A percentile compares a stretch with the other conserved stretches of the same genome.
These are phyloP conservation scores for Beroe forskalii DNA, from an alignment of 37 sponge, comb jelly and placozoan genomes.

Conservation along the genomic window DNA sequence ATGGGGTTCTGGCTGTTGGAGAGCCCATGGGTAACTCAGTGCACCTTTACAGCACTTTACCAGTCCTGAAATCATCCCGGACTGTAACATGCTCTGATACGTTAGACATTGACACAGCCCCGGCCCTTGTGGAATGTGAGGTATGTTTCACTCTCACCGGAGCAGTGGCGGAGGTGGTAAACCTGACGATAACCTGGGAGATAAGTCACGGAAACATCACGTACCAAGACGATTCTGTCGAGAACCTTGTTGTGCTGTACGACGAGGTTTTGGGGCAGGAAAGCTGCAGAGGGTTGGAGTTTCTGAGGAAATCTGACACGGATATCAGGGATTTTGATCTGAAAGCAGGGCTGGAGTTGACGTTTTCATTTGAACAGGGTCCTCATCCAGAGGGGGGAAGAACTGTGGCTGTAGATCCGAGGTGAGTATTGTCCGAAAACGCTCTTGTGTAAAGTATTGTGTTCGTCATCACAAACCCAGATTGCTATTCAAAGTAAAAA, in stretches of 20 bases:
- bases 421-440: no score
- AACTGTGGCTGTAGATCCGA: neutral
- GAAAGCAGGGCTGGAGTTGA: neutral
- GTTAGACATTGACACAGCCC: neutral
- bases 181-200: neutral
- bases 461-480: no score
- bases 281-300: neutral
- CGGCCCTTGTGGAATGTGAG: neutral
- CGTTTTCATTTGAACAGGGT: neutral
- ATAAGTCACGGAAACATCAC: conserved; percentile 1
- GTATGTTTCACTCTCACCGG: neutral
- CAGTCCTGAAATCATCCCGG: neutral
- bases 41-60: neutral
- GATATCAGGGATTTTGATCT: conserved; percentile 24
- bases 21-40: conserved; percentile 4
- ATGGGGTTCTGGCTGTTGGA: neutral
- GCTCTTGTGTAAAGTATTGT: no score
- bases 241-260: neutral
- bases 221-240: no score
- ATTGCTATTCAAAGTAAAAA: no score
- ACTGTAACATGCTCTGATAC: neutral
- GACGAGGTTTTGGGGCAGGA: neutral
- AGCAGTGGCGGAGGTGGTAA: neutral
- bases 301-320: neutral
- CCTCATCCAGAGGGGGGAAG: conserved; percentile 14